Evolutionary conservation across 2,888 invertebrate species (phyloP).

Genomic region (Agriopis leucophaearia): DNA sequence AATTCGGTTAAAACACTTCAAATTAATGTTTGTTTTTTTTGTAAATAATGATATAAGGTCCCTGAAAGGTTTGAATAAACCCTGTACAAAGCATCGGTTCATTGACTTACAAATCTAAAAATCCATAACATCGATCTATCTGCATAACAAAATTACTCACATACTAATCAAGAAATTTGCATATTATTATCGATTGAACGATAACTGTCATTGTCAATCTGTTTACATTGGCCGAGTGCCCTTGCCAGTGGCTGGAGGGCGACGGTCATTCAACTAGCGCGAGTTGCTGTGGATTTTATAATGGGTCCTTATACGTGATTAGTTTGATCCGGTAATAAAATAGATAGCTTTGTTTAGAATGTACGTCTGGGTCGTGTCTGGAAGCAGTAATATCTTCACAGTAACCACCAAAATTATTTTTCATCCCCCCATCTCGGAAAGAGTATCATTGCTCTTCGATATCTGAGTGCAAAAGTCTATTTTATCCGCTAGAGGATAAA

Average conservation of each 20-base stretch:
- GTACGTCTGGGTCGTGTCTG: not conserved
- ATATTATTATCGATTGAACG: slow-evolving; percentile 31
- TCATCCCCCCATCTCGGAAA: too few relatives aligned
- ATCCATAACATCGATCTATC: not conserved
- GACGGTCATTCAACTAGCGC: slow-evolving; percentile 29
- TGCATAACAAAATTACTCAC: slow-evolving; percentile 3
- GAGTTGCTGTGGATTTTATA: slow-evolving; percentile 27
- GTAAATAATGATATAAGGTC: too few relatives aligned
- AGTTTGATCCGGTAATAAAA: slow-evolving; percentile 20
- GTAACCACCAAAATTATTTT: too few relatives aligned
- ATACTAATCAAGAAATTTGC: slow-evolving; percentile 20
- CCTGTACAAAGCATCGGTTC: too few relatives aligned
- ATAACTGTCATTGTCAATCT: slow-evolving; percentile 27
- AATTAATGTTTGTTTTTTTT: too few relatives aligned
- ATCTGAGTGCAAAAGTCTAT: too few relatives aligned
- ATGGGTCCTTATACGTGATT: slow-evolving; percentile 18
- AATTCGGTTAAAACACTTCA: too few relatives aligned
- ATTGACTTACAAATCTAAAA: not conserved
- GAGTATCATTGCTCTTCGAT: too few relatives aligned
- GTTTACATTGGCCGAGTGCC: slow-evolving; percentile 38
- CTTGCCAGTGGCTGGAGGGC: slow-evolving; percentile 35
- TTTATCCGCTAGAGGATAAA: too few relatives aligned
- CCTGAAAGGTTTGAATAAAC: too few relatives aligned
- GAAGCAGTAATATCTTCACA: not conserved
- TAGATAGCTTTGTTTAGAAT: slow-evolving; percentile 2